phyloP scores from a whole-genome alignment of 2,113 vertebrate species.

The Rhinolophus sinicus region DNA sequence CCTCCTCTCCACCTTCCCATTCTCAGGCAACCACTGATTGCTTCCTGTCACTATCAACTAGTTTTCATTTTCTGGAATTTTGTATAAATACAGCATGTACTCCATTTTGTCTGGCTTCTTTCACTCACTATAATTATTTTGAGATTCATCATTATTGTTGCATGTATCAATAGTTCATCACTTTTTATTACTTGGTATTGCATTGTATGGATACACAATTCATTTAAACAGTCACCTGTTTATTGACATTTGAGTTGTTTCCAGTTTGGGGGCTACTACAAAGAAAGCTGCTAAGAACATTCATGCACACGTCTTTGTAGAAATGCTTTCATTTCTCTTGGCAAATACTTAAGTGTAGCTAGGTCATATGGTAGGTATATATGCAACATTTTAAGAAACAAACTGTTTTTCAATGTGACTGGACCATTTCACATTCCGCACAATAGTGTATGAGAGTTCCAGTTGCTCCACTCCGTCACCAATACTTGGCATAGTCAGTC shows the following conservation, averaged over 20 bases:
- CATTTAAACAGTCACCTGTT: neutral
- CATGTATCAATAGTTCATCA: neutral
- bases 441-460: neutral
- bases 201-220: neutral
- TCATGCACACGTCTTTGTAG: neutral
- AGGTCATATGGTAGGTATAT: neutral
- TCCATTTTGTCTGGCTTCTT: neutral
- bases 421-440: neutral
- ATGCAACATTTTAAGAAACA: constrained; percentile 4
- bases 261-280: neutral
- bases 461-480: neutral
- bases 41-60: neutral
- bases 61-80: constrained; percentile 41
- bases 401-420: neutral
- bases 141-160: neutral
- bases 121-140: neutral
- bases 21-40: neutral
- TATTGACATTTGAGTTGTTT: neutral
- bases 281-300: neutral
- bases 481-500: neutral
- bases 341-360: neutral
- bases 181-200: neutral
- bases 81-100: neutral
- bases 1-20: neutral
- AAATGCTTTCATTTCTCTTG: neutral